phyloP scores from a whole-genome alignment of 2,888 invertebrate genomes.

The Microplitis manilae region DNA sequence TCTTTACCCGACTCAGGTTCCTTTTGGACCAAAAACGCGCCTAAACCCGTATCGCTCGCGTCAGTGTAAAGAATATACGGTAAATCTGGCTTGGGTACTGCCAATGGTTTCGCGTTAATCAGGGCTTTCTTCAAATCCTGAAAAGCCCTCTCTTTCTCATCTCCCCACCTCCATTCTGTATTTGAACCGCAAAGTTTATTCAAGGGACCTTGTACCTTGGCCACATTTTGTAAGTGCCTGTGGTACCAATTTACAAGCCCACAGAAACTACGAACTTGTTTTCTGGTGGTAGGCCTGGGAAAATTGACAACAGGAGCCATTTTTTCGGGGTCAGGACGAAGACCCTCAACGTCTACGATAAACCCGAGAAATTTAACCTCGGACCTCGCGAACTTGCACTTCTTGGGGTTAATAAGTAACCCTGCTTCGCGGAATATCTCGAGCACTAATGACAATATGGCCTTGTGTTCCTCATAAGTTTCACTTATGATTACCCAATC shows the following conservation, averaged over 20 bases:
- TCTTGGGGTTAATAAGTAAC: no score
- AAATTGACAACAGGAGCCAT: slow-evolving; percentile 26
- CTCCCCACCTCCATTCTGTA: slow-evolving; percentile 15
- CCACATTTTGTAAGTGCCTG: slow-evolving; percentile 10
- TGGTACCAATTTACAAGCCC: slow-evolving; percentile 43
- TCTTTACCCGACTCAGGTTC: no score
- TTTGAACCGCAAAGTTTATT: neutral
- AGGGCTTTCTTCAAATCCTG: neutral
- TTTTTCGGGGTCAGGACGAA: slow-evolving; percentile 39
- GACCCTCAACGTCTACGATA: slow-evolving; percentile 29
- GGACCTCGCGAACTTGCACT: no score
- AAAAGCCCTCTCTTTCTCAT: neutral
- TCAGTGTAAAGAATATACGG: no score
- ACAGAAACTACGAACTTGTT: slow-evolving; percentile 38
- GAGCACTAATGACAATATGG: no score
- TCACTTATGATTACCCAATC: slow-evolving; percentile 21
- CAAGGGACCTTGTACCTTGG: neutral
- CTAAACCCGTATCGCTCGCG: no score
- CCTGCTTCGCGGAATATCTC: no score
- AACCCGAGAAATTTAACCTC: no score
- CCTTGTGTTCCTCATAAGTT: no score
- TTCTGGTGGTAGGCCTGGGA: slow-evolving; percentile 23
- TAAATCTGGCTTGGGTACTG: no score
- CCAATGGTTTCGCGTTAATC: neutral
- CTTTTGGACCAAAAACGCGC: no score